Base-by-base conservation (phyloP, 1,140 invertebrate genomes). In the Theocolax elegans region DNA sequence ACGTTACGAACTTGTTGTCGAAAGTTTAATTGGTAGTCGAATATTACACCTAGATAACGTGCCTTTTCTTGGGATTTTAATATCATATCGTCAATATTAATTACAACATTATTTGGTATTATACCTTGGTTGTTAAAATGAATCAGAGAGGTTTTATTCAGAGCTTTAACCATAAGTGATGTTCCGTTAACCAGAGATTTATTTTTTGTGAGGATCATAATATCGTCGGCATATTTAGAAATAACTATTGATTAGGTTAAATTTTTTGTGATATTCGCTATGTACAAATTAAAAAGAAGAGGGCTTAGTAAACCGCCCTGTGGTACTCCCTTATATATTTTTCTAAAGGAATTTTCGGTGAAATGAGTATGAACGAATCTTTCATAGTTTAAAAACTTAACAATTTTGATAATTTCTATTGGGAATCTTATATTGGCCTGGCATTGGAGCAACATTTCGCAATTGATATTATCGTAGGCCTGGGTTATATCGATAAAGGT, bases 401-500 rank as follows among this genome's bases (percentile, higher is more conserved):
- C 64, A 44, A 67, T 71, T 42, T 42, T 44, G 3, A 71, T 29
- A 1, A 60, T 17, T 44, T 71, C 35, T 35, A 40, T 51, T 15
- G 64, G 58, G 21, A 46, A 31, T 13, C 21, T 29, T 27, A 17
- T 38, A 9, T 59, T 25, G 10, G 17, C 1, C 1, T 65, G 44
- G 9, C 44, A 21, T 49, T 49, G 6, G 1, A 64, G 17, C 1
- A 76, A 46, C 6, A 58, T 49, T 1, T 70, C 49, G 8, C 48
- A 48, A 25, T 64, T 42, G 3, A 72, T 53, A 44, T 72, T 67
- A 29, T 75, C 67, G 38, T 56, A 72, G 0, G 73, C 73, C 23
- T 54, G 59, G 21, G 58, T 38, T n/a, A 75, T 59, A 40, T 75
- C 71, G 2, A 75, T 10, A 29, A 67, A 70, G n/a, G 56, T 49